Evolutionary conservation across 1,140 invertebrate genomes (phyloP).

Genomic region (Heliconius hermathena): DNA sequence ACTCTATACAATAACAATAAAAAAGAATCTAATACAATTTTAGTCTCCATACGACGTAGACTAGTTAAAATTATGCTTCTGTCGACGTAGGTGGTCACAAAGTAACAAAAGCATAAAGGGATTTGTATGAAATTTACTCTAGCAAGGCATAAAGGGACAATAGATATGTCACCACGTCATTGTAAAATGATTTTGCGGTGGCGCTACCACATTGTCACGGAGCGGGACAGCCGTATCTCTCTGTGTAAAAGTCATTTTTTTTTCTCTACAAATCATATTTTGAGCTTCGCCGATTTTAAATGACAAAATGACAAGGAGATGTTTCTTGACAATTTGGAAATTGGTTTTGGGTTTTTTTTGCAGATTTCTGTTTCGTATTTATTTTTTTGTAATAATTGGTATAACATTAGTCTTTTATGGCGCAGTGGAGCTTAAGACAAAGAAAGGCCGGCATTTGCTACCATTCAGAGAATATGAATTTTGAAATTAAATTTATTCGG

Average conservation of each 20-base stretch:
- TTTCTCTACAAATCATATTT: slow-evolving; percentile 26
- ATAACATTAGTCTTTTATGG: not conserved
- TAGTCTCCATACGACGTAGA: not conserved
- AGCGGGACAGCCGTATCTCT: slow-evolving; percentile 20
- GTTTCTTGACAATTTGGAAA: not conserved
- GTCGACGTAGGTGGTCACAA: slow-evolving; percentile 51
- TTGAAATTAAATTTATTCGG: too few species aligned
- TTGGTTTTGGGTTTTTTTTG: not conserved
- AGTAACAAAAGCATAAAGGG: slow-evolving; percentile 39
- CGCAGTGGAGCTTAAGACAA: not conserved
- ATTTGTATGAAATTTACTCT: slow-evolving; percentile 48
- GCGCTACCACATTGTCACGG: slow-evolving; percentile 67
- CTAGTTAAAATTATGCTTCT: slow-evolving; percentile 21
- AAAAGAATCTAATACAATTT: not conserved
- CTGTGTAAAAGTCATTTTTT: slow-evolving; percentile 65
- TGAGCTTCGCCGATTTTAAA: not conserved
- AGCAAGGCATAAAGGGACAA: slow-evolving; percentile 35
- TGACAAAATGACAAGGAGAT: not conserved
- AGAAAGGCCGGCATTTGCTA: not conserved
- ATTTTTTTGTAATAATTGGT: not conserved
- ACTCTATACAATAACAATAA: too few species aligned
- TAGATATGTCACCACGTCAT: slow-evolving; percentile 62
- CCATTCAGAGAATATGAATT: too few species aligned
- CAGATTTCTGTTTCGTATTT: not conserved
- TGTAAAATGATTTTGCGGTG: slow-evolving; percentile 59